Evolutionary conservation across 35 echinoderm and acorn worm genomes (phyloP).

Genomic region (Apostichopus californicus): DNA sequence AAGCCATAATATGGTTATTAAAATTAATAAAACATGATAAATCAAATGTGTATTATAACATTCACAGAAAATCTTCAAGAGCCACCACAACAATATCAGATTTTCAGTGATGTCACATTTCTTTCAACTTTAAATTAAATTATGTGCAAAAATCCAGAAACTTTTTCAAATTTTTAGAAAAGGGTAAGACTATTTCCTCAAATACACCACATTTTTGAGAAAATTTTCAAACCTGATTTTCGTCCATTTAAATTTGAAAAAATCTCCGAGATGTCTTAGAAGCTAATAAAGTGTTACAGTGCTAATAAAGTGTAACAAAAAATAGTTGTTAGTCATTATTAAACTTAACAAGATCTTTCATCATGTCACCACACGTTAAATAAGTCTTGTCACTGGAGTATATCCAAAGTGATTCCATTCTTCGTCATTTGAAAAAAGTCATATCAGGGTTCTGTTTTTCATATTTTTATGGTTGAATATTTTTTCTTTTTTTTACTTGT

Average conservation of each 20-base stretch:
- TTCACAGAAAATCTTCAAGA: background rate
- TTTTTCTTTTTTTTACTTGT: constrained; percentile 27
- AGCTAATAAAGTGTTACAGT: constrained; percentile 7
- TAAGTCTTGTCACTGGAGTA: constrained; percentile 49
- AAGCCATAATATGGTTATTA: background rate
- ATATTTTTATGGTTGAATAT: background rate
- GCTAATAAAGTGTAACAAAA: too few relatives aligned
- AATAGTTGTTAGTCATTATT: background rate
- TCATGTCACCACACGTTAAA: background rate
- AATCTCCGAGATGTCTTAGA: background rate
- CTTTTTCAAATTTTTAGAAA: background rate
- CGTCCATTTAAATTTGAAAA: background rate
- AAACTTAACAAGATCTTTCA: background rate
- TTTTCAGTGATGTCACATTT: constrained; percentile 9
- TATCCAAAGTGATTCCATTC: constrained; percentile 11
- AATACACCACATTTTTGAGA: constrained; percentile 18
- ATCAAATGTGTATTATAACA: background rate
- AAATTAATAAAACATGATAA: constrained; percentile 5
- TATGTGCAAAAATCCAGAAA: background rate
- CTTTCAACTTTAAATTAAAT: too few relatives aligned
- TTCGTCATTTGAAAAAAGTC: background rate
- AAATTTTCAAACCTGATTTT: background rate
- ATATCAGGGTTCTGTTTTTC: background rate
- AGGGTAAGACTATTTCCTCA: background rate
- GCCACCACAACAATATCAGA: constrained; percentile 38